phyloP scores from a whole-genome alignment of 2,797 vertebrate genomes.

The Novumbra hubbsi region DNA sequence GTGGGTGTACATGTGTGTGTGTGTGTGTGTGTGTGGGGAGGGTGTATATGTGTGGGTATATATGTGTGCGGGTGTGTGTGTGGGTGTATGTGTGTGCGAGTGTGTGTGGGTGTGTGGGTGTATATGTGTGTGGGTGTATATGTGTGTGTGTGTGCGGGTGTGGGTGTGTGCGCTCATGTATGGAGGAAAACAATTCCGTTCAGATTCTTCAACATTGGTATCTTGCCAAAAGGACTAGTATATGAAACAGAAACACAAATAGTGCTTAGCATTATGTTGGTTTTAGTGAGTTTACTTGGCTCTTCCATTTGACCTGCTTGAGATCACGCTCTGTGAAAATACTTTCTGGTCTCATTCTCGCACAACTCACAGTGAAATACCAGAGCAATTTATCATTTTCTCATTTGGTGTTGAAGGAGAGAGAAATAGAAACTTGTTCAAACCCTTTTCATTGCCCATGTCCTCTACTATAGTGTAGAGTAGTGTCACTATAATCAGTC shows the following conservation, averaged over 20 bases:
- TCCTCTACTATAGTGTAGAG: conserved; percentile 5
- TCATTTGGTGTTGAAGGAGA: conserved; percentile 17
- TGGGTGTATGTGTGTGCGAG: not conserved
- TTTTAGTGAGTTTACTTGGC: not conserved
- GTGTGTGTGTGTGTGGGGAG: not conserved
- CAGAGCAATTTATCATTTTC: conserved; percentile 33
- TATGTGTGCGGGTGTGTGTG: not conserved
- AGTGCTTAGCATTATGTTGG: not conserved
- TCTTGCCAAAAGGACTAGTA: not conserved
- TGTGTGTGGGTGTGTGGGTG: conserved; percentile 1
- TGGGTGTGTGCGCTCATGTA: not conserved
- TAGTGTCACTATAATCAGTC: conserved; percentile 13
- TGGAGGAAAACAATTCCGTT: not conserved
- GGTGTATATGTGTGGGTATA: not conserved
- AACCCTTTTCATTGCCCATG: conserved; percentile 17
- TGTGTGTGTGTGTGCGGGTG: not conserved
- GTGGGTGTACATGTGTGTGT: not conserved
- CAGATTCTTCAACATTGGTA: not conserved
- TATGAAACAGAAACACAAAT: not conserved
- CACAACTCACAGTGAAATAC: conserved; percentile 34
- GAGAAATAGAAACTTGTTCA: conserved; percentile 24
- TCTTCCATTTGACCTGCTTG: conserved; percentile 28
- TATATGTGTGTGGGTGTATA: not conserved
- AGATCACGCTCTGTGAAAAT: conserved; percentile 32
- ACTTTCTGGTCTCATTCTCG: conserved; percentile 23